Evolutionary conservation across 2,888 invertebrate genomes (phyloP).

Genomic region (Eupeodes latifasciatus): DNA sequence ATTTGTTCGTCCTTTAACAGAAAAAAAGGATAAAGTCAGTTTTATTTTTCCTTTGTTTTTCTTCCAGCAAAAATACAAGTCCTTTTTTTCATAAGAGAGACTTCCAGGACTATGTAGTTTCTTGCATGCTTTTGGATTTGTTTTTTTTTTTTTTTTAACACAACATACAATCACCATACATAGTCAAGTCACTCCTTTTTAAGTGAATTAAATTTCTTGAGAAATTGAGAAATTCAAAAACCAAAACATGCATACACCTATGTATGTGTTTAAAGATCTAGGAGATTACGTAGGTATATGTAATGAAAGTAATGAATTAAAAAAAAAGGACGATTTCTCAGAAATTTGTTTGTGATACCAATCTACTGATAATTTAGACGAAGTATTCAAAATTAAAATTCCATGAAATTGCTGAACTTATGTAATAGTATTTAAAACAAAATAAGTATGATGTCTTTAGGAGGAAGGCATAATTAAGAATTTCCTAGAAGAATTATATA

Average conservation of each 20-base stretch:
- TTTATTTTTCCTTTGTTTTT: constrained; percentile 4
- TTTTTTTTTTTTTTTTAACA: constrained; percentile 37
- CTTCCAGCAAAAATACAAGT: not conserved
- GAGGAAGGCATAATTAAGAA: too few relatives aligned
- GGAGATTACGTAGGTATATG: too few relatives aligned
- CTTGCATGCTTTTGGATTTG: constrained; percentile 30
- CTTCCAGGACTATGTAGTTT: not conserved
- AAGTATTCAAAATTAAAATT: too few relatives aligned
- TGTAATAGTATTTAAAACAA: too few relatives aligned
- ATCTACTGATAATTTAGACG: too few relatives aligned
- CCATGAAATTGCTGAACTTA: too few relatives aligned
- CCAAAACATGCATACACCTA: not conserved
- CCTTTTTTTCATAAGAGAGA: not conserved
- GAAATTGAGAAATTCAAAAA: not conserved
- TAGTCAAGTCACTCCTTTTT: constrained; percentile 14
- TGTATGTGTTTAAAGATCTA: not conserved
- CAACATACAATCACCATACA: constrained; percentile 34
- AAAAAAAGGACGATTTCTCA: not conserved
- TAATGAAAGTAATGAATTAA: not conserved
- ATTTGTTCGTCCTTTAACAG: constrained; percentile 22
- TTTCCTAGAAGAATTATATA: too few relatives aligned
- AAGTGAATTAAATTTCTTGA: constrained; percentile 44
- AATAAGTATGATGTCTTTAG: too few relatives aligned
- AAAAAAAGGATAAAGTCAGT: not conserved
- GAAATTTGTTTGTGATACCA: not conserved